A percentile compares a stretch with the other conserved stretches of the same genome.
Conservation (phyloP, 2,113 vertebrate genomes). For the Calonectris borealis region DNA sequence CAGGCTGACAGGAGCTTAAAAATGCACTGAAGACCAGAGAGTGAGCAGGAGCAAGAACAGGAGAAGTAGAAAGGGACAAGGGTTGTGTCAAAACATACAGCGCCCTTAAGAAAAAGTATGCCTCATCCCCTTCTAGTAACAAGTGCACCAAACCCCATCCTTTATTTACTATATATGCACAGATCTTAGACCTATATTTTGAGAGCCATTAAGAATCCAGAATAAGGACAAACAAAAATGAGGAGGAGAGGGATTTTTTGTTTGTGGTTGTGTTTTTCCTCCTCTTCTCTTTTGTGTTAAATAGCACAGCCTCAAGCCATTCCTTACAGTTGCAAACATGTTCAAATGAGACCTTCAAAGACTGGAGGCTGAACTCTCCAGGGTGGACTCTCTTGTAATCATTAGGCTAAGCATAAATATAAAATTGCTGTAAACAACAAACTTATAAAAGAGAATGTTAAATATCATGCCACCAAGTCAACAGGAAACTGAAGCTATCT, state of each 20-base stretch:
- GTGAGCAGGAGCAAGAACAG: not conserved
- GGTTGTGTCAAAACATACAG: not conserved
- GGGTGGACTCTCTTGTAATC: slow-evolving; percentile 61
- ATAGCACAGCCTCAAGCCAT: slow-evolving; percentile 25
- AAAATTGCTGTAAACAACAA: slow-evolving; percentile 65
- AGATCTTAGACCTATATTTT: slow-evolving; percentile 11
- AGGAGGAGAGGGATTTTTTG: not conserved
- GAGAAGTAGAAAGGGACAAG: not conserved
- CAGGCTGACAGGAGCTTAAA: not conserved
- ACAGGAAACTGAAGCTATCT: slow-evolving; percentile 49
- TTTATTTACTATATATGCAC: not conserved
- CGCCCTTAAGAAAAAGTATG: not conserved
- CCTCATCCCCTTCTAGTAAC: not conserved
- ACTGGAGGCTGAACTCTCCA: slow-evolving; percentile 53
- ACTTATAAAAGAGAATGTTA: slow-evolving; percentile 35
- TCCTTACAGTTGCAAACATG: slow-evolving; percentile 7
- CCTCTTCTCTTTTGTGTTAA: not conserved
- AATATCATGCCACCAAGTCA: slow-evolving; percentile 55
- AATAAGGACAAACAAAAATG: not conserved
- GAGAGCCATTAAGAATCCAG: not conserved
- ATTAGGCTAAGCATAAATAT: slow-evolving; percentile 60
- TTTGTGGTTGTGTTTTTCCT: not conserved
- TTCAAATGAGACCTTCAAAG: slow-evolving; percentile 47
- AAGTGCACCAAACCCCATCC: not conserved
- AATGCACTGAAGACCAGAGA: not conserved